phyloP scores from a whole-genome alignment of 1,140 invertebrate genomes.

The Idris sp. region DNA sequence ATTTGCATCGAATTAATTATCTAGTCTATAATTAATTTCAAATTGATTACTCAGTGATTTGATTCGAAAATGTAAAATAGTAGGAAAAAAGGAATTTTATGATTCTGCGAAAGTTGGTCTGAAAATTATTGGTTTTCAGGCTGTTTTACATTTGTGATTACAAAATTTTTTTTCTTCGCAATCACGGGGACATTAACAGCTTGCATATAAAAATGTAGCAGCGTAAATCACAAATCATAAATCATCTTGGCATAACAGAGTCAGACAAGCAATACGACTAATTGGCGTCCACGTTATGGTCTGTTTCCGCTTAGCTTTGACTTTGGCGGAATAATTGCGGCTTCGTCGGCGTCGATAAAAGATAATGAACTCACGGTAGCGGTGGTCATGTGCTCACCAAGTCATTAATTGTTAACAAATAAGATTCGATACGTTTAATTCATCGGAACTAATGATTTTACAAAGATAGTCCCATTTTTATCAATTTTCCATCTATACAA shows the following conservation, averaged over 20 bases:
- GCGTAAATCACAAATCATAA: constrained; percentile 48
- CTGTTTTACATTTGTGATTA: constrained; percentile 16
- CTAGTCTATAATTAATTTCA: too few species aligned
- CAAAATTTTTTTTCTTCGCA: neutral
- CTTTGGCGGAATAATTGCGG: constrained; percentile 52
- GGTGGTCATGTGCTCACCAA: constrained; percentile 12
- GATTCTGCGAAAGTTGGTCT: too few species aligned
- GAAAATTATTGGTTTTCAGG: neutral
- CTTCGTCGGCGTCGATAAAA: constrained; percentile 44
- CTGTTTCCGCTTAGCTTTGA: constrained; percentile 48
- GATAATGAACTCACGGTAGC: constrained; percentile 43
- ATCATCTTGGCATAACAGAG: constrained; percentile 51
- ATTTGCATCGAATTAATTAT: too few species aligned
- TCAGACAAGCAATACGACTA: constrained; percentile 56
- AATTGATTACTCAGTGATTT: too few species aligned
- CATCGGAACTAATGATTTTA: constrained; percentile 15
- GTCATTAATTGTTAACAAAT: constrained; percentile 54
- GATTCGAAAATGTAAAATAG: too few species aligned
- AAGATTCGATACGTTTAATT: constrained; percentile 29
- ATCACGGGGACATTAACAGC: neutral
- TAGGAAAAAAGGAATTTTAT: too few species aligned
- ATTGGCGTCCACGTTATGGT: constrained; percentile 56
- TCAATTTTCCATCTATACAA: constrained; percentile 1
- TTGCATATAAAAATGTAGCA: constrained; percentile 18
- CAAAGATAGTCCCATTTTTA: neutral